These are phyloP conservation scores for Antedon mediterranea DNA, from an alignment of 53 echinoderm and acorn worm species.

Conservation along the genomic window DNA sequence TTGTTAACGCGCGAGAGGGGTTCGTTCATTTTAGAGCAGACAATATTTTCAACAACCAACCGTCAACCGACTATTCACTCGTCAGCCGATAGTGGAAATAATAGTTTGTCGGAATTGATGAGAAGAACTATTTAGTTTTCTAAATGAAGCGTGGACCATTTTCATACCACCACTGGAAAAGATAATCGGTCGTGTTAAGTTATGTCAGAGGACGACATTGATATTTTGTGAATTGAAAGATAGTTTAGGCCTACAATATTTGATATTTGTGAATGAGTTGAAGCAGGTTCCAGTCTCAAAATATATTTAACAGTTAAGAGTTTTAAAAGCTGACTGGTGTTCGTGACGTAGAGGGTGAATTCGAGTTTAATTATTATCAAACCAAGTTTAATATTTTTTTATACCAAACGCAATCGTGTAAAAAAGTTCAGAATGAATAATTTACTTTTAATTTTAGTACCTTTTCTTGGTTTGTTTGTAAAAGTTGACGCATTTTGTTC, in stretches of 20 bases:
- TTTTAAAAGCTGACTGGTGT: too few relatives aligned
- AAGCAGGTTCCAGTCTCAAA: too few relatives aligned
- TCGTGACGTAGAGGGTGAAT: too few relatives aligned
- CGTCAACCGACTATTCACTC: background rate
- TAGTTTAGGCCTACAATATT: too few relatives aligned
- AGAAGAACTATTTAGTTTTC: background rate
- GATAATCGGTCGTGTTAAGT: background rate
- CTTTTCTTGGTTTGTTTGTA: background rate
- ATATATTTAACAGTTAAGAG: too few relatives aligned
- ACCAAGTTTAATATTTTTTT: too few relatives aligned
- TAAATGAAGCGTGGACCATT: background rate
- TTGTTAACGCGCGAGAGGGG: too few relatives aligned
- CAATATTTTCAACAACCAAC: background rate
- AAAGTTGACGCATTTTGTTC: constrained; percentile 8
- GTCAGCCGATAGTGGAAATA: background rate
- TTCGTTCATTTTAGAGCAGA: background rate
- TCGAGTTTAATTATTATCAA: too few relatives aligned
- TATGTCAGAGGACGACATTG: background rate
- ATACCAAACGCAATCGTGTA: too few relatives aligned
- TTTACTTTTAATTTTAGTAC: background rate
- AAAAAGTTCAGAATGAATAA: background rate
- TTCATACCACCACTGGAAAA: background rate
- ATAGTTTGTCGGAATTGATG: background rate
- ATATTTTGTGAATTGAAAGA: too few relatives aligned
- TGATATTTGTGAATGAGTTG: too few relatives aligned